Conservation (phyloP, 2,888 invertebrate species). For the Andrena haemorrhoa region DNA sequence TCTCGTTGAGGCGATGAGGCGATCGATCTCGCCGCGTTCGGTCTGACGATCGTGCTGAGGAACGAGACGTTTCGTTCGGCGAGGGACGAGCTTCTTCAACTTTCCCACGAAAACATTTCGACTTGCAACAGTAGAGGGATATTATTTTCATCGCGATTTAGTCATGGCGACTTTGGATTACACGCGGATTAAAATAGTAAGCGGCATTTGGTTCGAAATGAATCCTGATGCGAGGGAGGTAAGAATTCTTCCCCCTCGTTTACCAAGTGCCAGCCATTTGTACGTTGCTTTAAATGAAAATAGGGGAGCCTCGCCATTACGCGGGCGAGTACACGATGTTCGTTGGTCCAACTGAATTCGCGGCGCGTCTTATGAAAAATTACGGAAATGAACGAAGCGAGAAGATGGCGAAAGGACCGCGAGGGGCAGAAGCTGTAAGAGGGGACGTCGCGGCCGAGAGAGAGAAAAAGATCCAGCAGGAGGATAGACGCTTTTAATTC, state of each 20-base stretch:
- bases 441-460: slow-evolving; percentile 39
- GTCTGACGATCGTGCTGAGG: not conserved
- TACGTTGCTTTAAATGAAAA: no score
- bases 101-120: not conserved
- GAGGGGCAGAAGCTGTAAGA: slow-evolving; percentile 8
- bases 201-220: no score
- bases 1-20: no score
- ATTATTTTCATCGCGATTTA: no score
- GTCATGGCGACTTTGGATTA: no score
- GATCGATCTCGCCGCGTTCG: slow-evolving; percentile 22
- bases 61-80: not conserved
- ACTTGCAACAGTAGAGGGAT: no score
- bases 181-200: no score
- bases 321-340: not conserved
- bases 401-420: slow-evolving; percentile 17
- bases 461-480: slow-evolving; percentile 67
- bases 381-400: slow-evolving; percentile 24
- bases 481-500: slow-evolving; percentile 80
- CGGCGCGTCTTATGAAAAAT: slow-evolving; percentile 8
- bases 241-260: no score
- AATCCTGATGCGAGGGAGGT: no score
- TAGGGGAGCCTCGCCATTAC: not conserved
- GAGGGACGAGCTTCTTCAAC: not conserved
- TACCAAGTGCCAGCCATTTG: no score
- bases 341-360: not conserved